Evolutionary conservation across 2,113 vertebrate species (phyloP), one percentile per base, ranked within the genome.

Genomic region (Perca fluviatilis): DNA sequence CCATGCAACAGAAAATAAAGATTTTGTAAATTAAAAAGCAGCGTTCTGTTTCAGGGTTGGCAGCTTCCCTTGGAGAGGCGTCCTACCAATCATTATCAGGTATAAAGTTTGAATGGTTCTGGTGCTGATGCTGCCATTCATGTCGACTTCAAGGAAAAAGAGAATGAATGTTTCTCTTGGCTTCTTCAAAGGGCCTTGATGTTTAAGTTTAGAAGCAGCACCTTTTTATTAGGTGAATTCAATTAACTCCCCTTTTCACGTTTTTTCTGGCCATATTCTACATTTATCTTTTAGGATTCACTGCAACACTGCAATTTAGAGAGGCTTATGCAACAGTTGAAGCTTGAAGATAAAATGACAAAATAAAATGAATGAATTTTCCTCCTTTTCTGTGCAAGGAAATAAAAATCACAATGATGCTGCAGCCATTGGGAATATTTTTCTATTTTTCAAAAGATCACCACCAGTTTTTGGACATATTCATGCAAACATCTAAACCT

Each of bases 151-250:
- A 81, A 80, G 62, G 43, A 74, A 82, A 77, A 43, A 2, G 40
- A 79, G 49, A 84, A 83, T 47, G 82, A 88, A 77, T 43, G 46
- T 27, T 14, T 62, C 50, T 66, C 9, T 21, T 21, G 19, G 50
- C 58, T 30, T 84, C 61, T 67, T 74, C 60, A 53, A 61, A 51
- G n/a, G 23, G 72, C 90, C 74, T 77, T 80, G 62, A 81, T 36
- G 14, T 88, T 84, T 65, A 79, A 63, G 23, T 66, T 61, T 75
- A 78, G 65, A 51, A 72, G 1, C 61, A 78, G 15, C 5, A 19
- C 50, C 30, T 57, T 4, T 56, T 21, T 72, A 72, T 33, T n/a
- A 75, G 5, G 15, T 67, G 43, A 56, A 65, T 58, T 46, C 5
- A 84, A 14, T 53, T n/a, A 83, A 30, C 25, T 58, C 4, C 2